Conservation (phyloP, 2,888 invertebrate species). For the Eupithecia pulchellata region DNA sequence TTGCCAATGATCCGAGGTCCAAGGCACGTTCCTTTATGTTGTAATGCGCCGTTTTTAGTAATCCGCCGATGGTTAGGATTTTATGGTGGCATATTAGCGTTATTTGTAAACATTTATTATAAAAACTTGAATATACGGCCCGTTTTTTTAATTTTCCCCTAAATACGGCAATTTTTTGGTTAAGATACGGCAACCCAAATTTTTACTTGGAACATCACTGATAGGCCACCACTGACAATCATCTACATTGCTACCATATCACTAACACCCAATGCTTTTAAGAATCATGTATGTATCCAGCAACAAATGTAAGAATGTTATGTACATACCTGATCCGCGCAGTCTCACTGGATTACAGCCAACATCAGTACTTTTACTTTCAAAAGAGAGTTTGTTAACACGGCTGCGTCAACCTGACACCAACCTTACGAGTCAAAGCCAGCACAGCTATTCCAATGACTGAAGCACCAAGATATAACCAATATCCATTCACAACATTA, state of each 20-base stretch:
- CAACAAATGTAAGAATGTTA: neutral
- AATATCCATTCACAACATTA: slow-evolving; percentile 59
- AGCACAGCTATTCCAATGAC: slow-evolving; percentile 55
- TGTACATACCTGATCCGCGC: slow-evolving; percentile 54
- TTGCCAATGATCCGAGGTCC: too few species aligned
- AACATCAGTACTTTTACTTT: slow-evolving; percentile 63
- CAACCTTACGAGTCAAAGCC: slow-evolving; percentile 50
- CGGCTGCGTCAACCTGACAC: slow-evolving; percentile 48
- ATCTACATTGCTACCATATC: neutral
- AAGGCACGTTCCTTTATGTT: too few species aligned
- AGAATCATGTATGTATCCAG: neutral
- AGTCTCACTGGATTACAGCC: slow-evolving; percentile 53
- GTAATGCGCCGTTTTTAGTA: too few species aligned
- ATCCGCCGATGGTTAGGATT: too few species aligned
- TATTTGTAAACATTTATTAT: too few species aligned
- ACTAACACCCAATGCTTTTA: neutral
- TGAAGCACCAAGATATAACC: slow-evolving; percentile 59
- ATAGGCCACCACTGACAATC: neutral
- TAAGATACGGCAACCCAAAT: too few species aligned
- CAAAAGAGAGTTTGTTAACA: slow-evolving; percentile 47
- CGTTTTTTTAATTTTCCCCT: too few species aligned
- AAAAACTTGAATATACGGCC: too few species aligned
- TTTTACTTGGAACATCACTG: too few species aligned
- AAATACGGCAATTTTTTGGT: too few species aligned
- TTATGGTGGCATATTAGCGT: too few species aligned